Evolutionary conservation across 2,888 invertebrate genomes (phyloP), one percentile per base, ranked within the genome.

Genomic region (Cephus pulcher): DNA sequence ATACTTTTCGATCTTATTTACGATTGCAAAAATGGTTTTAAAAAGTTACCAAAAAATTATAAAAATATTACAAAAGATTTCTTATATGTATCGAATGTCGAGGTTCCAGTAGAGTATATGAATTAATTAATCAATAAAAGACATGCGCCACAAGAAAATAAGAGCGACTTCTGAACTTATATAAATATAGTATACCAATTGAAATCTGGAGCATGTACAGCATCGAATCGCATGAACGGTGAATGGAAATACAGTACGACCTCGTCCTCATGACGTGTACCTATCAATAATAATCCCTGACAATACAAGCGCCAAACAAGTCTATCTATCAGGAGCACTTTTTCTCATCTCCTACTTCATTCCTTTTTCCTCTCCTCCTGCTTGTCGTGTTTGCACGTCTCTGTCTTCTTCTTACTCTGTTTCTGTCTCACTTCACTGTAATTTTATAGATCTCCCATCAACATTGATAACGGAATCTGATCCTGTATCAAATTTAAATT

Each of bases 181-280:
- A 35, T 34, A 74, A 30, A 74, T 34, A 33, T 35, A 35, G 35
- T 35, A 34, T 35, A 33, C 30, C 74, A 56, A 56, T 56, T 56
- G 56, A 35, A 35, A 74, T 74, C 74, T 74, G 35, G 74, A 34
- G 34, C 35, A n/a, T 34, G 11, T 35, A n/a, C 74, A 34, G 74
- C 12, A 74, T 30, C 23, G 23, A 34, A 34, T 74, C 74, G 37
- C 74, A 34, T 74, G 35, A 74, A 34, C 35, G 23, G 74, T 74
- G 35, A 74, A 74, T 34, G 35, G 74, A 74, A 74, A 71, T 71
- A 74, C 74, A 34, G 74, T 34, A 30, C 23, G 74, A n/a, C 74
- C 74, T 74, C 74, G 74, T 74, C 30, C 74, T 30, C n/a, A 12
- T 74, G 35, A 35, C 37, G 74, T 34, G 30, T 12, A 71, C 32